Base-by-base conservation (phyloP, 2,797 vertebrate species). In the Moxostoma hubbsi region DNA sequence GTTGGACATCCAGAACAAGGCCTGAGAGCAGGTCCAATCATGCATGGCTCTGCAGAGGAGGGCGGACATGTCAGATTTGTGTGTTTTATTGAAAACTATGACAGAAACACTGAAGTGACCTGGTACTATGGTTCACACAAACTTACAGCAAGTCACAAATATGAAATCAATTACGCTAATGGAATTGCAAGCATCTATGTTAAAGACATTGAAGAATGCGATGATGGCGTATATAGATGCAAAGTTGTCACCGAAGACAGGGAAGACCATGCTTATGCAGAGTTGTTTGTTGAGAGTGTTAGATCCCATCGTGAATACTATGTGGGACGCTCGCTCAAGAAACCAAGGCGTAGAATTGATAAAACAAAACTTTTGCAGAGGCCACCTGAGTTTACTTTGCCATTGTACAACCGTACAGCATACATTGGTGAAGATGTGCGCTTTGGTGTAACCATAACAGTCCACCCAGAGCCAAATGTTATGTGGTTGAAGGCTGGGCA, bases 361-460 rank as follows among this genome's bases (percentile, higher is more conserved):
- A 91, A 94, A 67, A 93, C 94, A 81, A 96, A 93, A 89, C 91
- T 99, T 73, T 86, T 97, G 55, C 96, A 98, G 89, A 95, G 91
- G 86, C 96, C 97, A 83, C 98, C 98, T 74, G 98, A 99, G 93
- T 98, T 99, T 87, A 99, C 98, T 67, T 87, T 99, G 85, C 98
- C 98, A 70, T 92, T 99, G 75, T 99, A 95, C 85, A 98, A 99
- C 66, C 95, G 94, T 79, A 91, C 96, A 13, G 96, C 96, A 7
- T 99, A 98, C 2, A 86, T 97, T n/a, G 97, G 98, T 68, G 97
- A 99, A 89, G 95, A 97, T 69, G 95, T 99, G 77, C 95, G 98
- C 71, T 99, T 98, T 68, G 98, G 98, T 74, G 98, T 99, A 82
- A 99, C 98, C 58, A 97, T 98, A 82, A 99, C 98, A 9, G 97